Percentiles rank a stretch among this genome's conserved stretches.
Conservation (phyloP, 2,888 invertebrate genomes). For the Drosophila suboccidentalis region DNA sequence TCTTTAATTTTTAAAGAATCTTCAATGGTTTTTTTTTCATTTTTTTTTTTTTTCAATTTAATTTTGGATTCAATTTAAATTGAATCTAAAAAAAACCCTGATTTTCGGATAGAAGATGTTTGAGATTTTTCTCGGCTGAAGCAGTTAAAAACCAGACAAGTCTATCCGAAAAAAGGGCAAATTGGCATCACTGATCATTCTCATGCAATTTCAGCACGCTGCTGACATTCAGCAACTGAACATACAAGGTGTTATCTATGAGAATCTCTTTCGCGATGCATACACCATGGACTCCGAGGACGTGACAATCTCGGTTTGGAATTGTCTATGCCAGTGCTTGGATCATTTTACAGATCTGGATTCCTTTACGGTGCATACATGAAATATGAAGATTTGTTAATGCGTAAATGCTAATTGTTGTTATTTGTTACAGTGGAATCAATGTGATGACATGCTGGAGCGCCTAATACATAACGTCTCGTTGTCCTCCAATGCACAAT, state of each 20-base stretch:
- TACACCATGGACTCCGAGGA: conserved; percentile 68
- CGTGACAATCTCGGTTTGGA: conserved; percentile 73
- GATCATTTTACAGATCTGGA: conserved; percentile 73
- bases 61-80: too few species aligned
- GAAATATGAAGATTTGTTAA: not conserved
- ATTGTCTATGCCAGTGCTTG: conserved; percentile 81
- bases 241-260: conserved; percentile 83
- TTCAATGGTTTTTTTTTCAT: too few species aligned
- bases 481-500: conserved; percentile 65
- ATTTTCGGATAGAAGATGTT: too few species aligned
- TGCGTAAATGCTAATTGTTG: not conserved
- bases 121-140: too few species aligned
- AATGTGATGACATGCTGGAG: conserved; percentile 83
- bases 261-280: conserved; percentile 76
- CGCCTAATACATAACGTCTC: conserved; percentile 76
- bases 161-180: too few species aligned
- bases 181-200: too few species aligned
- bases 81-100: too few species aligned
- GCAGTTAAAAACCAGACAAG: too few species aligned
- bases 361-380: conserved; percentile 62
- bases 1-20: too few species aligned
- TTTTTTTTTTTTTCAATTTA: too few species aligned
- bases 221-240: conserved; percentile 76
- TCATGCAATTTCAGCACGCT: conserved; percentile 48
- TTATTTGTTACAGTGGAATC: conserved; percentile 78